Percentiles rank a stretch among this genome's conserved stretches.
Conservation (phyloP, 1,140 invertebrate genomes). For the Hypothenemus hampei region DNA sequence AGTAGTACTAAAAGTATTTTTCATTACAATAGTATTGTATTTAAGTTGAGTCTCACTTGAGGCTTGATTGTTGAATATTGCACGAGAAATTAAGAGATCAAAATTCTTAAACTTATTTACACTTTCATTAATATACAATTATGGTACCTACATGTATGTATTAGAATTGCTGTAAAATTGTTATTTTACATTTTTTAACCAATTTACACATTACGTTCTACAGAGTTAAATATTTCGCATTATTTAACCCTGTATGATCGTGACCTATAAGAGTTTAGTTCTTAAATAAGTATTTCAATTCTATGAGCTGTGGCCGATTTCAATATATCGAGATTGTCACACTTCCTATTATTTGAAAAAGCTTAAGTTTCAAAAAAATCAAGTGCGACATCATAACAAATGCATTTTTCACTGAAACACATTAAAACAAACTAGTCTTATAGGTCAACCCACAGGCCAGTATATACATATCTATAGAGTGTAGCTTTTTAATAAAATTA, state of each 20-base stretch:
- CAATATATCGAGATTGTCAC: background rate
- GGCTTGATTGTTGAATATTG: slow-evolving; percentile 7
- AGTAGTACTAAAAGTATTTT: slow-evolving; percentile 18
- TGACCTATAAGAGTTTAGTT: background rate
- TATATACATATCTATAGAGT: background rate
- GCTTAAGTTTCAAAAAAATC: background rate
- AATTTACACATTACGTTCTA: too few relatives aligned
- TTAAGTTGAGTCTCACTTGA: background rate
- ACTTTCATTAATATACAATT: background rate
- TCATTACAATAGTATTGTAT: background rate
- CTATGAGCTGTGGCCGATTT: background rate
- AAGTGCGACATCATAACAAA: background rate
- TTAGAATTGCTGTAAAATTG: background rate
- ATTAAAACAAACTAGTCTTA: background rate
- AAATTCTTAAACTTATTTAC: slow-evolving; percentile 2
- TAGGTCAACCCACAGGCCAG: background rate
- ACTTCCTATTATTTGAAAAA: background rate
- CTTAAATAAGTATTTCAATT: background rate
- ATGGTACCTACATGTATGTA: background rate
- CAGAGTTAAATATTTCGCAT: background rate
- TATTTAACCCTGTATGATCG: background rate
- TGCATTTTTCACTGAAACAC: background rate
- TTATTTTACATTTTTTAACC: too few relatives aligned
- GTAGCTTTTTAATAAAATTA: background rate
- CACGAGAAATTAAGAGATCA: slow-evolving; percentile 21